Conservation (phyloP, 1,140 invertebrate species). For the Medauroidea extradentata region DNA sequence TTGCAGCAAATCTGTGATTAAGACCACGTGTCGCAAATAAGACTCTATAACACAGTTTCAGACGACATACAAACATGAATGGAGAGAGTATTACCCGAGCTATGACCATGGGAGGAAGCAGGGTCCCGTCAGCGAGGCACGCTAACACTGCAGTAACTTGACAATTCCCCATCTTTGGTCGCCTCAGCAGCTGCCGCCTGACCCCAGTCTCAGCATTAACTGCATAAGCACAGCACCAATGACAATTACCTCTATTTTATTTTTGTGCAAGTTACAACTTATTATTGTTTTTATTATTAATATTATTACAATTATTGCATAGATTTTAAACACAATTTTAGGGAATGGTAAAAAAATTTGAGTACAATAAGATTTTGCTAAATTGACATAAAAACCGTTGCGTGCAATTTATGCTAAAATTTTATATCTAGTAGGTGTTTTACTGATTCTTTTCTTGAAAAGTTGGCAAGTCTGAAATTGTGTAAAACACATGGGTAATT, state of each 20-base stretch:
- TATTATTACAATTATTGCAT: not conserved
- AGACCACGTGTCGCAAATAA: too few relatives aligned
- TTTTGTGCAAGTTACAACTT: not conserved
- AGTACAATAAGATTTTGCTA: not conserved
- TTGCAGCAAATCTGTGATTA: too few relatives aligned
- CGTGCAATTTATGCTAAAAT: too few relatives aligned
- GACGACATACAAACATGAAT: too few relatives aligned
- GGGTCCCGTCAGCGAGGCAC: constrained; percentile 5
- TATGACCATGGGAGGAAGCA: constrained; percentile 6
- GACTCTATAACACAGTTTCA: too few relatives aligned
- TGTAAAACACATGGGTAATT: too few relatives aligned
- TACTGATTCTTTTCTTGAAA: too few relatives aligned
- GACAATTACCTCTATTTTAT: not conserved
- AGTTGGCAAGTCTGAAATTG: too few relatives aligned
- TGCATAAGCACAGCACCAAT: not conserved
- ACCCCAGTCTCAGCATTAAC: not conserved
- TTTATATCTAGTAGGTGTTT: too few relatives aligned
- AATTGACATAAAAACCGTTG: not conserved
- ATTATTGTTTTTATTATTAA: not conserved
- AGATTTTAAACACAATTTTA: not conserved
- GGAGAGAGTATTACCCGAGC: not conserved
- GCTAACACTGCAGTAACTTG: constrained; percentile 3
- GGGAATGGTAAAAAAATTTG: too few relatives aligned
- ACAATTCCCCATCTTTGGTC: not conserved
- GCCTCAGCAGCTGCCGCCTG: not conserved